Evolutionary conservation across 1,140 invertebrate species (phyloP).

Genomic region (Cepaea nemoralis): DNA sequence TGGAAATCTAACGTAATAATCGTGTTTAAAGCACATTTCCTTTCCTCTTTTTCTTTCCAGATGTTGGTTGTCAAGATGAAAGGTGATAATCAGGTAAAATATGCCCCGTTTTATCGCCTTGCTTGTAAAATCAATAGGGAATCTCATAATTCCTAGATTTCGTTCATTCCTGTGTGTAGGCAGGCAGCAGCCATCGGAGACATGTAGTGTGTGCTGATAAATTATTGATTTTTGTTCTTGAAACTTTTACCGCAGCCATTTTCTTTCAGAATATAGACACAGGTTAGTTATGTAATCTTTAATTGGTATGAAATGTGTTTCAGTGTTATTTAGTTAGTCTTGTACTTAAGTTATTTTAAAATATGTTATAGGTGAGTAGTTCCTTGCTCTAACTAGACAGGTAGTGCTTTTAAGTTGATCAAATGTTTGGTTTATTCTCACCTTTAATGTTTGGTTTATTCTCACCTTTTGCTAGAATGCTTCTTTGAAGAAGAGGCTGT

Average conservation of each 20-base stretch:
- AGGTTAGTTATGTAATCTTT: not conserved
- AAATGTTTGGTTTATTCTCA: no score
- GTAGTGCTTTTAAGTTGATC: no score
- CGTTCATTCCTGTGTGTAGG: constrained; percentile 10
- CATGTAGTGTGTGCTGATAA: constrained; percentile 38
- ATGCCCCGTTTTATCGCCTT: not conserved
- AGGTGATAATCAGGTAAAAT: constrained; percentile 60
- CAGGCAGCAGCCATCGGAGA: constrained; percentile 39
- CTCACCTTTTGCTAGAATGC: constrained; percentile 56
- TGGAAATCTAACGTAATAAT: not conserved
- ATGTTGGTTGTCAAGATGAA: constrained; percentile 63
- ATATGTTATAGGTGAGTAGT: no score
- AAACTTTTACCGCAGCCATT: constrained; percentile 54
- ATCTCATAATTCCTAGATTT: constrained; percentile 39
- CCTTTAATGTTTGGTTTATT: not conserved
- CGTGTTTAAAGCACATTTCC: not conserved
- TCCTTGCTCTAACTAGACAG: no score
- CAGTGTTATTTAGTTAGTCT: no score
- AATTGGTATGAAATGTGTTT: not conserved
- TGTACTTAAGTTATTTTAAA: no score
- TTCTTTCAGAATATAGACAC: constrained; percentile 20
- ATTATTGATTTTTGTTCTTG: constrained; percentile 57
- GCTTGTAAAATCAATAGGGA: not conserved
- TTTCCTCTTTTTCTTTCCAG: constrained; percentile 52
- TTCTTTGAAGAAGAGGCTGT: constrained; percentile 56